Conservation (phyloP, 1,140 invertebrate genomes). For the Nephila pilipes region DNA sequence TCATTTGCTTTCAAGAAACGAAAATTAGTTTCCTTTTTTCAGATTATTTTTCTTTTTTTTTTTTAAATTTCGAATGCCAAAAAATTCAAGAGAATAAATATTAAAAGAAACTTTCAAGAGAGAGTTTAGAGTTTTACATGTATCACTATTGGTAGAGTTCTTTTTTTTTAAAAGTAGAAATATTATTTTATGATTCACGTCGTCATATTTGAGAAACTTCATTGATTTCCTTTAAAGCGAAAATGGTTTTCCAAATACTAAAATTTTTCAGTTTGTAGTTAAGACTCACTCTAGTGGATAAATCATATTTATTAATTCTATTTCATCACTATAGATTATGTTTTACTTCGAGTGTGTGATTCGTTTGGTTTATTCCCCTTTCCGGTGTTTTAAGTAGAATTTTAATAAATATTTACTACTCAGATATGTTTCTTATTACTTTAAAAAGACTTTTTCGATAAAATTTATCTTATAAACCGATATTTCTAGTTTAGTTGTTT, state of each 20-base stretch:
- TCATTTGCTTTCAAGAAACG: background rate
- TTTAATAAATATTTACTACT: no score
- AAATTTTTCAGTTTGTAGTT: background rate
- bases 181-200: background rate
- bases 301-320: no score
- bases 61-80: background rate
- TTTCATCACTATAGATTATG: no score
- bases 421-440: no score
- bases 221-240: slow-evolving; percentile 24
- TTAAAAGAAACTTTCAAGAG: background rate
- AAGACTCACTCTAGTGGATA: no score
- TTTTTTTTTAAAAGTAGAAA: background rate
- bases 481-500: no score
- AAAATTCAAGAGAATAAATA: background rate
- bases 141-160: background rate
- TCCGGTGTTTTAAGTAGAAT: no score
- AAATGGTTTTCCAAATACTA: background rate
- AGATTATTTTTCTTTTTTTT: background rate
- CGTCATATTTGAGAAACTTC: background rate
- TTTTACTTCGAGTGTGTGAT: no score
- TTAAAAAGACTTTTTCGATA: no score
- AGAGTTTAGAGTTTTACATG: background rate
- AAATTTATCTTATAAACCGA: no score
- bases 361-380: no score
- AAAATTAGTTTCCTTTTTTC: background rate